These are phyloP conservation scores for Naso thynnoides DNA, from an alignment of 2,797 vertebrate genomes.

Conservation along the genomic window DNA sequence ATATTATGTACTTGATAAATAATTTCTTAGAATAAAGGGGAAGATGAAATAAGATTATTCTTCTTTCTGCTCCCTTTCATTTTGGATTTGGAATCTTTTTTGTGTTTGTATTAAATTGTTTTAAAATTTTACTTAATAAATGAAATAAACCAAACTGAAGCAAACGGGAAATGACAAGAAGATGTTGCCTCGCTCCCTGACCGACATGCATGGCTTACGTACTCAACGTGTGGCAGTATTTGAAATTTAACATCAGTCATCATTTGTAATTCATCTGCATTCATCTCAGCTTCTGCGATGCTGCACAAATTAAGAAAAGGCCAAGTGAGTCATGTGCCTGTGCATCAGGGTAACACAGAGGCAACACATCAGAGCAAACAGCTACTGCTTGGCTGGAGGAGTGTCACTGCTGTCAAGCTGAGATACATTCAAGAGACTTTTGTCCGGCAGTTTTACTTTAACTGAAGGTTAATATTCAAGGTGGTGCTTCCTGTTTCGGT, in stretches of 20 bases:
- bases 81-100: too few relatives aligned
- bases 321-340: conserved; percentile 1
- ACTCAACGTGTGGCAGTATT: background rate
- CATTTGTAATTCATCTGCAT: background rate
- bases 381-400: background rate
- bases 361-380: background rate
- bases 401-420: background rate
- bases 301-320: conserved; percentile 1
- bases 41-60: too few relatives aligned
- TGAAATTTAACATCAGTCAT: background rate
- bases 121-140: too few relatives aligned
- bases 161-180: too few relatives aligned
- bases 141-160: too few relatives aligned
- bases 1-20: too few relatives aligned
- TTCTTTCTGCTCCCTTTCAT: too few relatives aligned
- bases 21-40: too few relatives aligned
- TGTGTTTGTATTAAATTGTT: too few relatives aligned
- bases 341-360: background rate
- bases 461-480: background rate
- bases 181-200: background rate
- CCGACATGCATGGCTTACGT: background rate
- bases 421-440: background rate
- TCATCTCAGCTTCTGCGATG: background rate
- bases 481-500: background rate
- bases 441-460: too few relatives aligned